Percentiles rank a stretch among this genome's conserved stretches.
These are phyloP conservation scores for Thripadectes ignobilis DNA, from an alignment of 2,797 vertebrate species.

Conservation along the genomic window DNA sequence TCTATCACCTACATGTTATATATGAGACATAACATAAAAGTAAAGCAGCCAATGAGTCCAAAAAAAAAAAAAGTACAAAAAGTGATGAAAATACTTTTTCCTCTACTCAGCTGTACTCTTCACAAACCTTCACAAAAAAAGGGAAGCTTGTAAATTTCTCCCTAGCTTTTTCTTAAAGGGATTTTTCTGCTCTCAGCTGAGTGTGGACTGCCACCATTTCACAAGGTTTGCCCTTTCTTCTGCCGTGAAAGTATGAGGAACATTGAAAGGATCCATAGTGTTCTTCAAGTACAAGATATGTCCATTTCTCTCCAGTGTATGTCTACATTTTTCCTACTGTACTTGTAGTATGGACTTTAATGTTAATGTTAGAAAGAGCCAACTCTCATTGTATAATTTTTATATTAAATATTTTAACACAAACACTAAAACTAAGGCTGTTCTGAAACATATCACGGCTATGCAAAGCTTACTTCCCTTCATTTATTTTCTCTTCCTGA, in stretches of 20 bases:
- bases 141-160: background rate
- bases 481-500: background rate
- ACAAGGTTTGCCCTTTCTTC: background rate
- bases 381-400: background rate
- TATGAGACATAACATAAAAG: background rate
- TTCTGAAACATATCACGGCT: background rate
- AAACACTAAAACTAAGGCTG: background rate
- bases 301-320: background rate
- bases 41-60: background rate
- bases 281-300: background rate
- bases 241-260: background rate
- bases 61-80: background rate
- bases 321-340: background rate
- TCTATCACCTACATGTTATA: fast-evolving
- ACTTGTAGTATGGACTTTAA: too few relatives aligned
- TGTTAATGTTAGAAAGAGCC: background rate
- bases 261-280: background rate
- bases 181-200: too few relatives aligned
- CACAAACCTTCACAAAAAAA: background rate
- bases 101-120: background rate
- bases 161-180: background rate
- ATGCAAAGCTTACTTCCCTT: background rate
- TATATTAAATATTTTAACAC: background rate
- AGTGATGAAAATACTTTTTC: background rate
- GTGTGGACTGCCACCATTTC: background rate